phyloP scores from a whole-genome alignment of 2,797 vertebrate genomes.

The Oreonectes daqikongensis region DNA sequence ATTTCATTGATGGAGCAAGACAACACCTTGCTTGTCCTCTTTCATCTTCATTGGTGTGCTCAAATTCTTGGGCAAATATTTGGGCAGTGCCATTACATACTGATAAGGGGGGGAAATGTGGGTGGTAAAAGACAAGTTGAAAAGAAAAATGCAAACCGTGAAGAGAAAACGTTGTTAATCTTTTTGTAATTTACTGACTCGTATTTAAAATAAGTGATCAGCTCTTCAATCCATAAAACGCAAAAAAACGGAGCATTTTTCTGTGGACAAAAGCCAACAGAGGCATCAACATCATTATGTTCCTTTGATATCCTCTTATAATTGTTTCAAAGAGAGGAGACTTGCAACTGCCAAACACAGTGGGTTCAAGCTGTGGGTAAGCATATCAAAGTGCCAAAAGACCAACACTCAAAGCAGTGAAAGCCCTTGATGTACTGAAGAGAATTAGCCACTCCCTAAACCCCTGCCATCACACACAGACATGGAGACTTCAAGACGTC shows the following conservation, averaged over 20 bases:
- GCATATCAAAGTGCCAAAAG: conserved; percentile 45
- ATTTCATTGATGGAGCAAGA: conserved; percentile 40
- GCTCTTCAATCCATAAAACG: conserved; percentile 74
- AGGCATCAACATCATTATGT: conserved; percentile 71
- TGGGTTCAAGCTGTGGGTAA: conserved; percentile 58
- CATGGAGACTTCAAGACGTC: conserved; percentile 16
- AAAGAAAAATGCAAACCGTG: conserved; percentile 69
- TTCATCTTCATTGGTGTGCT: background rate
- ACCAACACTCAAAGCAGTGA: conserved; percentile 50
- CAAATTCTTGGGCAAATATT: conserved; percentile 27
- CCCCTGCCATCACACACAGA: conserved; percentile 18
- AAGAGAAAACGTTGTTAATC: conserved; percentile 74
- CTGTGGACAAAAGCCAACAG: conserved; percentile 78
- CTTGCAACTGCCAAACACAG: conserved; percentile 31
- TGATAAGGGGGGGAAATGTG: conserved; percentile 51
- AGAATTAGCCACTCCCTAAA: conserved; percentile 26
- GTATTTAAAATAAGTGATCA: conserved; percentile 77
- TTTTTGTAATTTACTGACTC: conserved; percentile 77
- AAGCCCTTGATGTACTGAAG: conserved; percentile 31
- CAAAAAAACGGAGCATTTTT: conserved; percentile 76
- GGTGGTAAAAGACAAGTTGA: conserved; percentile 62
- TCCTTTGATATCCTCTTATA: conserved; percentile 72
- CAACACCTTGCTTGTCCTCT: conserved; percentile 18
- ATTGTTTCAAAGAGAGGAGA: conserved; percentile 62
- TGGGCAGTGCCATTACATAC: conserved; percentile 49